Evolutionary conservation across 2,797 vertebrate genomes (phyloP), one percentile per base, ranked within the genome.

Genomic region (Coreius guichenoti): DNA sequence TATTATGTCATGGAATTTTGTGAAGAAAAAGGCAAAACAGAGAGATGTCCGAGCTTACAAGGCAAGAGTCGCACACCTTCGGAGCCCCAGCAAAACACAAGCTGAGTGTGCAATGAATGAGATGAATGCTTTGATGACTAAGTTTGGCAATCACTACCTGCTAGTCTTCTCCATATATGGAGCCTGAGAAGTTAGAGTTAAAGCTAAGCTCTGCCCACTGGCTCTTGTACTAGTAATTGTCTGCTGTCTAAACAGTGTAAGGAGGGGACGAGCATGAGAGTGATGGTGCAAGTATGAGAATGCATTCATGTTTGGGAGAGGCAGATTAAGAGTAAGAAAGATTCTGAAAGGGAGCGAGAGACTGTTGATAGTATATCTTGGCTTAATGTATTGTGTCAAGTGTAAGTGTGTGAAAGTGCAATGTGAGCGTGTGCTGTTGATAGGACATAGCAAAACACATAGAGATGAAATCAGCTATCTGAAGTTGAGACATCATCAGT

Each of bases 61-160:
- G 74, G 63, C 54, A 77, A 75, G 49, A 84, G 78, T 80, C 49
- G 8, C 86, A 86, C 61, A 47, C 78, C 86, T 83, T 68, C 56
- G 13, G 69, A 73, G 79, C 61, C 51, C 63, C 63, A 90, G 78
- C 43, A 83, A 69, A 84, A 85, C 82, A 84, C 31, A 47, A 72
- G 47, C 89, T 92, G 91, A 92, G 90, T 89, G 94, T 88, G 92
- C 88, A 80, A 88, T 79, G 88, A 81, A 86, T 89, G 88, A 84
- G 74, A 61, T 84, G 88, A 88, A 73, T 21, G 54, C 85, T 88
- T 90, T 90, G 87, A 94, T 95, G 94, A 95, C 94, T 95, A 95
- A 95, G 94, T 95, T 94, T 94, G 94, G 94, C 94, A 92, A 92
- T 90, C 87, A 81, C 91, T 95, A 95, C 94, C 93, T 95, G 94